Percentiles rank a stretch among this genome's conserved stretches.
Evolutionary conservation across 2,113 vertebrate genomes (phyloP).

Genomic region (Gnathonemus longibarbis): DNA sequence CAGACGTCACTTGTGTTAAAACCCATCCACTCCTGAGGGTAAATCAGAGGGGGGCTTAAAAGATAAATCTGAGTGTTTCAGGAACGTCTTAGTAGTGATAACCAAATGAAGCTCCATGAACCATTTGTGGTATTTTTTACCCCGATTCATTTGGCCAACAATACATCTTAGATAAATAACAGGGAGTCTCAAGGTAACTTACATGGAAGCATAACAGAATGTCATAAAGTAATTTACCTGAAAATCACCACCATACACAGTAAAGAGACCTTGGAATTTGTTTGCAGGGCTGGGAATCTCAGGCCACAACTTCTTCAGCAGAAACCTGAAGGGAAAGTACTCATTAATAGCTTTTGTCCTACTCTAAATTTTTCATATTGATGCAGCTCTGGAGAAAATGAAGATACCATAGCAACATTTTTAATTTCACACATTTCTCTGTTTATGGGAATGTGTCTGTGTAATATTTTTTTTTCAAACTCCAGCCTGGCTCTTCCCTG

Average conservation of each 20-base stretch:
- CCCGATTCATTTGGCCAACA: too few species aligned
- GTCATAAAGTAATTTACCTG: slow-evolving; percentile 54
- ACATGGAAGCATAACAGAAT: background rate
- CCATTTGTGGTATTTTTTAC: too few species aligned
- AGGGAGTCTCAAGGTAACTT: background rate
- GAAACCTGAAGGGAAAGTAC: slow-evolving; percentile 45
- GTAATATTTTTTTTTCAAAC: too few species aligned
- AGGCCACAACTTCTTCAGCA: slow-evolving; percentile 71
- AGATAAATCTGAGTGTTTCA: background rate
- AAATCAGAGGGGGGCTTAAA: background rate
- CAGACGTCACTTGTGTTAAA: slow-evolving; percentile 58
- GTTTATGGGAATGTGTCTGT: too few species aligned
- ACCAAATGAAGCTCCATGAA: too few species aligned
- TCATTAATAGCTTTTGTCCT: background rate
- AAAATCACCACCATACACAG: slow-evolving; percentile 74
- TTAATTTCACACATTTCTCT: too few species aligned
- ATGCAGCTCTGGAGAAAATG: background rate
- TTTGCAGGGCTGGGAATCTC: slow-evolving; percentile 72
- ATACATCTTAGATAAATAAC: background rate
- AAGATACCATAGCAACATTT: too few species aligned
- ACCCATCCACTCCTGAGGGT: slow-evolving; percentile 69
- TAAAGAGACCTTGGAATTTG: slow-evolving; percentile 75
- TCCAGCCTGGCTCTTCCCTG: too few species aligned
- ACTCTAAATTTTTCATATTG: background rate
- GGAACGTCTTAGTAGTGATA: too few species aligned